Percentiles rank a stretch among this genome's conserved stretches.
phyloP scores from a whole-genome alignment of 2,797 vertebrate genomes.

The Basileuterus tristriatus region DNA sequence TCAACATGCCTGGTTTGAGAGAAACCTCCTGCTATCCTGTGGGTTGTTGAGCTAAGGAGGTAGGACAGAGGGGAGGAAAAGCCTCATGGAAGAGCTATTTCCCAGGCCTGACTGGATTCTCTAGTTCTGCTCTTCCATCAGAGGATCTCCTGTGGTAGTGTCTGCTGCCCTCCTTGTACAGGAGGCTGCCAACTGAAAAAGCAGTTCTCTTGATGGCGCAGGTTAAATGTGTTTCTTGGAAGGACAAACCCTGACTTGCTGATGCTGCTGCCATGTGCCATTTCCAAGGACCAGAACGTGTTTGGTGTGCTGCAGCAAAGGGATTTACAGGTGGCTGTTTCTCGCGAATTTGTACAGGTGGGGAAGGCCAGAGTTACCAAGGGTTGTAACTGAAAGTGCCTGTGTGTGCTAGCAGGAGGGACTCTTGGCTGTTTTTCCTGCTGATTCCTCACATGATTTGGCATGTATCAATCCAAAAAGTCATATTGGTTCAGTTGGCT shows the following conservation, averaged over 20 bases:
- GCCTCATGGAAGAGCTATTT: neutral
- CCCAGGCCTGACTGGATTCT: neutral
- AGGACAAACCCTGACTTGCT: neutral
- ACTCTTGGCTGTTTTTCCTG: neutral
- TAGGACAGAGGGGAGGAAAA: neutral
- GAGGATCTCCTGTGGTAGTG: neutral
- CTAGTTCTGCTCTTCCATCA: neutral
- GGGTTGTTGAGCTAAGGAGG: no score
- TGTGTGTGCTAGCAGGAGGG: neutral
- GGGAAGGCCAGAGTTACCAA: neutral
- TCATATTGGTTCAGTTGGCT: fast-evolving
- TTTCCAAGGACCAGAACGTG: neutral
- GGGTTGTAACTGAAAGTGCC: neutral
- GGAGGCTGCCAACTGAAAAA: neutral
- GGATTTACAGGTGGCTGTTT: fast-evolving
- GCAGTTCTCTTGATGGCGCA: fast-evolving
- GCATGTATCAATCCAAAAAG: fast-evolving
- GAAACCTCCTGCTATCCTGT: neutral
- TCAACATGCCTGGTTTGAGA: neutral
- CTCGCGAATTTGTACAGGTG: neutral
- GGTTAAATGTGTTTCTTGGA: neutral
- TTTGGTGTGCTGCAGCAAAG: fast-evolving
- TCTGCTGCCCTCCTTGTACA: fast-evolving
- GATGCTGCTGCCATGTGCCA: fast-evolving
- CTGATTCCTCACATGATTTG: fast-evolving